Percentiles rank a stretch among this genome's conserved stretches.
Conservation (phyloP, 2,797 vertebrate species). For the Lepilemur septentrionalis region DNA sequence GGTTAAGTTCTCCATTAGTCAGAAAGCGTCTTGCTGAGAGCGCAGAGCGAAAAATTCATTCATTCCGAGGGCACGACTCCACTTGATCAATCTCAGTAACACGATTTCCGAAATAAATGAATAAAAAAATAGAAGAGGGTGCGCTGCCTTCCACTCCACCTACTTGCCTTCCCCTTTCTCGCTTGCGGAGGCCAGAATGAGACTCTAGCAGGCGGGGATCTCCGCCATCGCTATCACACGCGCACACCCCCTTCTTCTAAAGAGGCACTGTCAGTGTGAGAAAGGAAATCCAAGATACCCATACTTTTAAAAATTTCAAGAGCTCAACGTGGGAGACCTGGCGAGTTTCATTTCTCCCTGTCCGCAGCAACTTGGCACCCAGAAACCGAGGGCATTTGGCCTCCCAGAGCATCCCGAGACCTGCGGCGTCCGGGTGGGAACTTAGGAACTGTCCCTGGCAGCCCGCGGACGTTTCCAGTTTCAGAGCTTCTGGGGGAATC, state of each 20-base stretch:
- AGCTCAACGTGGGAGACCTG: neutral
- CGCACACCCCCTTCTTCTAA: neutral
- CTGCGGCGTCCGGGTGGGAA: neutral
- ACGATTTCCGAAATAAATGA: conserved; percentile 23
- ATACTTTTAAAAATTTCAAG: neutral
- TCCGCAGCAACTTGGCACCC: neutral
- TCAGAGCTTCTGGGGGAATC: neutral
- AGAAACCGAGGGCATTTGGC: neutral
- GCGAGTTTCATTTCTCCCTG: neutral
- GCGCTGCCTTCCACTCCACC: neutral
- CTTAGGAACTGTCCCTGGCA: neutral
- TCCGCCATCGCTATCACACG: neutral
- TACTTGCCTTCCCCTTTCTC: neutral
- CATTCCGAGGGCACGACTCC: neutral
- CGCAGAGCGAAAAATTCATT: neutral
- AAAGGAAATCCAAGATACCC: neutral
- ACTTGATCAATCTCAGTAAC: conserved; percentile 6
- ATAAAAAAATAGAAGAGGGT: neutral
- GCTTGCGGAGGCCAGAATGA: neutral
- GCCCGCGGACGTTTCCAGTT: neutral
- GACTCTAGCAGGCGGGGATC: neutral
- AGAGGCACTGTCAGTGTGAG: neutral
- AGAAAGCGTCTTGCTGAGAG: neutral
- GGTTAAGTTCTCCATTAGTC: neutral
- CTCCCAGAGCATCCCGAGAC: neutral